These are phyloP conservation scores for Hanleya hanleyi DNA, from an alignment of 2,888 invertebrate species.

Conservation along the genomic window DNA sequence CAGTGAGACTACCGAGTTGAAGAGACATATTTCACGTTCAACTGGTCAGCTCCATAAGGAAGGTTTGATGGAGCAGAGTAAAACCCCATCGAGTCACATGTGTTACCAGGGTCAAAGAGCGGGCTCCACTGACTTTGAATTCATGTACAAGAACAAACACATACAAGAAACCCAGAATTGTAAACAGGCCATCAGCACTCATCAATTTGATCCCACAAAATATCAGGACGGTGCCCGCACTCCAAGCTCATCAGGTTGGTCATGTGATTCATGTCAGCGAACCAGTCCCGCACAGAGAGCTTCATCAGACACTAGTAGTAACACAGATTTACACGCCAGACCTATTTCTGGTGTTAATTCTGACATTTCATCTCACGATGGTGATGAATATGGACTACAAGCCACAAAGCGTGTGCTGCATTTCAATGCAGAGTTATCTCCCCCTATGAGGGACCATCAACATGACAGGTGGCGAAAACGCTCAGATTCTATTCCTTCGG, in stretches of 20 bases:
- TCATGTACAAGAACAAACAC: background rate
- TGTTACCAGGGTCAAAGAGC: background rate
- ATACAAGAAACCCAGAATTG: no score
- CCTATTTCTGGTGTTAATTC: conserved; percentile 38
- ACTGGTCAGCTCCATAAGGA: background rate
- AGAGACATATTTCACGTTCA: background rate
- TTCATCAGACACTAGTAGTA: conserved; percentile 42
- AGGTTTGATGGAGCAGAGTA: background rate
- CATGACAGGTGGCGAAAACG: background rate
- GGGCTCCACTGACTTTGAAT: background rate
- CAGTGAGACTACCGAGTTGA: background rate
- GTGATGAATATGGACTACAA: conserved; percentile 9
- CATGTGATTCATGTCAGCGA: conserved; percentile 43
- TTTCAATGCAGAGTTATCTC: background rate
- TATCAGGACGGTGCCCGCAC: conserved; percentile 52
- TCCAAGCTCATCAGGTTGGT: conserved; percentile 57
- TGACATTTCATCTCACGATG: conserved; percentile 52
- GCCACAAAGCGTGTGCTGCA: background rate
- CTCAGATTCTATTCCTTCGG: background rate
- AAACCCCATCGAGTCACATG: background rate
- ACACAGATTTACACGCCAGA: conserved; percentile 31
- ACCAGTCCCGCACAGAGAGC: conserved; percentile 40
- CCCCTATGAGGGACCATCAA: background rate
- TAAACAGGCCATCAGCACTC: conserved; percentile 17
- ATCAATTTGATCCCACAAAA: conserved; percentile 53